Evolutionary conservation across 35 echinoderm and acorn worm species (phyloP), one percentile per base, ranked within the genome.

Genomic region (Diadema setosum): DNA sequence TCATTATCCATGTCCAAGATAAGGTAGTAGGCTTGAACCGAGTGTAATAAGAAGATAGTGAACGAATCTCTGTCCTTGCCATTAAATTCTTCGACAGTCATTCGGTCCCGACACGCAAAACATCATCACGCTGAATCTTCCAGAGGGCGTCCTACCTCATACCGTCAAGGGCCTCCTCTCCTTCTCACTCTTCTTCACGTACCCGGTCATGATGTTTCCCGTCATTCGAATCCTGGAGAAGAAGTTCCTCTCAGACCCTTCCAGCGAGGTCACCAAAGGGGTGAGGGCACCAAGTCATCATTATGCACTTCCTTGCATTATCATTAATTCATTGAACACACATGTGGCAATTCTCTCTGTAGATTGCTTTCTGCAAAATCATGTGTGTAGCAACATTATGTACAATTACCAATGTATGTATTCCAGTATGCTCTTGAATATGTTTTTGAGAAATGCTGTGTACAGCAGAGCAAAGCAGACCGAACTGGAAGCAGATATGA

Each of bases 131-230:
- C 58, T 97, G 55, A 97, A 97, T 64, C 83, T 97, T 52, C 95
- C 95, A 30, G 29, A 58, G 52, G 94, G 94, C 48, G 74, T 93
- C 31, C 50, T 98, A 50, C 96, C 96, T 30, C 81, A 85, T 5
- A 58, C 93, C 3, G 96, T 98, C 11, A 94, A 98, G 58, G 65
- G 64, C 15, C 93, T 91, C 48, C 85, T 98, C 11, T 98, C 92
- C 46, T 98, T 98, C 88, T 98, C 96, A 23, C 45, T 98, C 25
- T 98, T 91, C 85, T 98, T 98, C 82, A 98, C 96, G 5, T 98
- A 94, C 44, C 96, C 96, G 20, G 86, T 98, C 52, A 93, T 93
- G 93, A 99, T 99, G 96, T 99, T 99, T 35, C 96, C 93, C 30
- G 96, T 99, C 4, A 64, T 89, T 4, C 61, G 84, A 36, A 94